Base-by-base conservation (phyloP, 2,113 vertebrate species). In the Anhinga rufa region DNA sequence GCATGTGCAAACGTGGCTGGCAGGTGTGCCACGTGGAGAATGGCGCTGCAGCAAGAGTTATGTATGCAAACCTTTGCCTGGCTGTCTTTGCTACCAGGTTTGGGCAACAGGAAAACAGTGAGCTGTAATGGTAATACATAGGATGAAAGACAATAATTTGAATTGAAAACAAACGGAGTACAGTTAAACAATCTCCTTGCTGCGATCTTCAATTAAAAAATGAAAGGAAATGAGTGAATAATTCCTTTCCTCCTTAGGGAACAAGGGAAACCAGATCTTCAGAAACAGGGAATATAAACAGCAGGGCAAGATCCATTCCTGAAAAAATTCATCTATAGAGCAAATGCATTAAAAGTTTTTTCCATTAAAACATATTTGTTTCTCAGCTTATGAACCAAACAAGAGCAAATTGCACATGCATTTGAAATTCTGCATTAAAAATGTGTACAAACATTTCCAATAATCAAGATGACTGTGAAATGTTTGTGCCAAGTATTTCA, bases 391-490 rank as follows among this genome's bases (percentile, higher is more conserved):
- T 36, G 68, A 95, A 92, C 71, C 66, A 84, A 93, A 92, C 48
- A 90, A 88, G 60, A 89, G 57, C 25, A 91, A 95, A 93, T 0
- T 76, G 74, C 80, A 97, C 77, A 95, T 64, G 79, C 36, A 89
- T 96, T 71, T 80, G 46, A 94, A 95, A 93, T 91, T 90, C 92
- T 94, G 34, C 81, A 82, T 96, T 94, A 92, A 95, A 97, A 95
- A 76, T 92, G 92, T 95, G 91, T 91, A 85, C 92, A 96, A 97
- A 97, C 89, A 95, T 95, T 97, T 92, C 84, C 82, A 82, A 85
- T 93, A 95, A 96, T 85, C 78, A 93, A 92, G 91, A 95, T 74
- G 94, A 92, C 91, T 95, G 95, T 84, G 89, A 95, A 95, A 91
- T 51, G 62, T 48, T 92, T 91, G 91, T 94, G 97, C 94, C 96